A percentile compares a stretch with the other conserved stretches of the same genome.
phyloP scores from a whole-genome alignment of 1,140 invertebrate species.

The Drosophila erecta region DNA sequence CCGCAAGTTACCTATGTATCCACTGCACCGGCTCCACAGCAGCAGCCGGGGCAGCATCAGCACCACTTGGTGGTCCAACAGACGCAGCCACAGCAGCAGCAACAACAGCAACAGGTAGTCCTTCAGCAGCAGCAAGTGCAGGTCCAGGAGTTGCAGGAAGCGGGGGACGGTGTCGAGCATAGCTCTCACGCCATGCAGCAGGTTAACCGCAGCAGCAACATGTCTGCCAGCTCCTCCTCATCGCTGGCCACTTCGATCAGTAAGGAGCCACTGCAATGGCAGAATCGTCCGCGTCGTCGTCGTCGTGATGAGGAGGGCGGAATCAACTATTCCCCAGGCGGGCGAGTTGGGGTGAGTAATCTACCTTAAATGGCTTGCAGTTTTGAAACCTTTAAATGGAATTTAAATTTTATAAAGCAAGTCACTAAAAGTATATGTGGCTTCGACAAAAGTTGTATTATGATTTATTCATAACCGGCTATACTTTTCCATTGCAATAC shows the following conservation, averaged over 20 bases:
- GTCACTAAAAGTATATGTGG: background rate
- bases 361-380: background rate
- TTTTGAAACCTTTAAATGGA: background rate
- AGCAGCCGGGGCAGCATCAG: slow-evolving; percentile 53
- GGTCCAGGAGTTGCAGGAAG: slow-evolving; percentile 55
- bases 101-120: slow-evolving; percentile 30
- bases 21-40: slow-evolving; percentile 47
- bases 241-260: slow-evolving; percentile 74
- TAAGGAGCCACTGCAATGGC: slow-evolving; percentile 73
- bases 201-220: slow-evolving; percentile 59
- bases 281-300: slow-evolving; percentile 72
- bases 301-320: slow-evolving; percentile 75
- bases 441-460: background rate
- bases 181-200: slow-evolving; percentile 47
- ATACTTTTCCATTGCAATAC: background rate
- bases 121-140: slow-evolving; percentile 48
- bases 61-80: slow-evolving; percentile 49
- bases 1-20: slow-evolving; percentile 71
- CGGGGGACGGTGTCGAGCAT: slow-evolving; percentile 44
- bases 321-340: slow-evolving; percentile 72
- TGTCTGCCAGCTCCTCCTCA: slow-evolving; percentile 69
- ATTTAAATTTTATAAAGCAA: background rate
- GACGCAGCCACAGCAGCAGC: slow-evolving; percentile 37
- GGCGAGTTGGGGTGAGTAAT: slow-evolving; percentile 72
- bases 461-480: background rate